Evolutionary conservation across 30 jellyfish, hydroid and myxozoan genomes (phyloP).

Genomic region (Morbakka virulenta): DNA sequence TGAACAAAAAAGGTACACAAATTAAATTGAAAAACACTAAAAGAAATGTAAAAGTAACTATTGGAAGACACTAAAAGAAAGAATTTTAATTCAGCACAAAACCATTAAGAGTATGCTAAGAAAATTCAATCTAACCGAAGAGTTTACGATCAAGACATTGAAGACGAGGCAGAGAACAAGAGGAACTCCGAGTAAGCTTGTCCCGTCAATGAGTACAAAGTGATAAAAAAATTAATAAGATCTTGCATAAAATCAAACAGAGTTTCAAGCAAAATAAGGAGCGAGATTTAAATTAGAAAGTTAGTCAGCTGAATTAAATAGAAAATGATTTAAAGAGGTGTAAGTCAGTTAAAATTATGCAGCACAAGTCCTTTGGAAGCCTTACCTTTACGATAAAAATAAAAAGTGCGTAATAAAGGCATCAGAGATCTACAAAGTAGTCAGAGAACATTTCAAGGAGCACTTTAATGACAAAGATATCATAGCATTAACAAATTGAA

Average conservation of each 20-base stretch:
- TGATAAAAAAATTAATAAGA: constrained; percentile 1
- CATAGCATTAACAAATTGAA: constrained; percentile 16
- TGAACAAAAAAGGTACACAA: constrained; percentile 26
- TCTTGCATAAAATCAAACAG: neutral
- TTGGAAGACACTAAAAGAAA: constrained; percentile 36
- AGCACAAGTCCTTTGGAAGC: constrained; percentile 14
- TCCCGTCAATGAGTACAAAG: constrained; percentile 5
- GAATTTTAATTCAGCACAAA: constrained; percentile 17
- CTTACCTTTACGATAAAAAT: constrained; percentile 16
- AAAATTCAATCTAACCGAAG: constrained; percentile 3
- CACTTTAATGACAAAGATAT: constrained; percentile 12
- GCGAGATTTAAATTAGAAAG: constrained; percentile 16
- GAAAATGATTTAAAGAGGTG: constrained; percentile 16
- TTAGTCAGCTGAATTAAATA: constrained; percentile 10
- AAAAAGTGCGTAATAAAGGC: constrained; percentile 27
- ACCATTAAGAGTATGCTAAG: constrained; percentile 26
- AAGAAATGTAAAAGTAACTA: constrained; percentile 37
- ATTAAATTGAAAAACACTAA: constrained; percentile 19
- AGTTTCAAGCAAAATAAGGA: constrained; percentile 29
- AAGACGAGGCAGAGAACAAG: constrained; percentile 2
- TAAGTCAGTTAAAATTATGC: constrained; percentile 13
- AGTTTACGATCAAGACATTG: neutral
- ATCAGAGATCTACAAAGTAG: constrained; percentile 32
- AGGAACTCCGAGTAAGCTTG: neutral
- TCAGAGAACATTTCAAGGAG: constrained; percentile 37